phyloP scores from a whole-genome alignment of 1,140 invertebrate species.

The Sitobion miscanthi region DNA sequence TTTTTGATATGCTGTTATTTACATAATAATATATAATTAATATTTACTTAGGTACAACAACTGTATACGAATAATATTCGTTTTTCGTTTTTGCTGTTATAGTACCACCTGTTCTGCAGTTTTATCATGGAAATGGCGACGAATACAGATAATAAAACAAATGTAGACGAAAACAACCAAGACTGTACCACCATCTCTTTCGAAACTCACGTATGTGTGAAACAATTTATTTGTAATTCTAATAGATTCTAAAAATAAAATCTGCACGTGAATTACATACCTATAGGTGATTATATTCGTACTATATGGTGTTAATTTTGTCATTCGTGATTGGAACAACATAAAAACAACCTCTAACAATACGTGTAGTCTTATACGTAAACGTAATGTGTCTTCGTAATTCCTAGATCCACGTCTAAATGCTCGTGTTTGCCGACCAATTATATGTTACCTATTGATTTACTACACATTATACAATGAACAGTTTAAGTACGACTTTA shows the following conservation, averaged over 20 bases:
- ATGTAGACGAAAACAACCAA: neutral
- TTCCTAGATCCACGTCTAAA: too few species aligned
- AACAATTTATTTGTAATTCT: neutral
- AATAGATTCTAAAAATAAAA: too few species aligned
- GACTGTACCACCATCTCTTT: neutral
- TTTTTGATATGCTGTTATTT: neutral
- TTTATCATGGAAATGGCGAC: constrained; percentile 20
- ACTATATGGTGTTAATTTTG: neutral
- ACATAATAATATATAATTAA: neutral
- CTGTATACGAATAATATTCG: neutral
- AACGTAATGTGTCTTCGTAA: too few species aligned
- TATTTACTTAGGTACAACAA: too few species aligned
- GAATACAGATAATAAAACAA: neutral
- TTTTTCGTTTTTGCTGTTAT: neutral
- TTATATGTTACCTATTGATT: neutral
- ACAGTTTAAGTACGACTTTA: neutral
- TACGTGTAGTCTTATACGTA: too few species aligned
- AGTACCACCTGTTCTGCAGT: neutral
- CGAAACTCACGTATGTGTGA: neutral
- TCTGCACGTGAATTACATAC: too few species aligned
- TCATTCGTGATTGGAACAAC: neutral
- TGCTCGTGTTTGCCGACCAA: neutral
- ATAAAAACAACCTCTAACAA: neutral
- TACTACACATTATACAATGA: neutral
- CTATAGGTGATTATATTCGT: too few species aligned